Conservation (phyloP, 2,888 invertebrate genomes). For the Drosophila lacicola region DNA sequence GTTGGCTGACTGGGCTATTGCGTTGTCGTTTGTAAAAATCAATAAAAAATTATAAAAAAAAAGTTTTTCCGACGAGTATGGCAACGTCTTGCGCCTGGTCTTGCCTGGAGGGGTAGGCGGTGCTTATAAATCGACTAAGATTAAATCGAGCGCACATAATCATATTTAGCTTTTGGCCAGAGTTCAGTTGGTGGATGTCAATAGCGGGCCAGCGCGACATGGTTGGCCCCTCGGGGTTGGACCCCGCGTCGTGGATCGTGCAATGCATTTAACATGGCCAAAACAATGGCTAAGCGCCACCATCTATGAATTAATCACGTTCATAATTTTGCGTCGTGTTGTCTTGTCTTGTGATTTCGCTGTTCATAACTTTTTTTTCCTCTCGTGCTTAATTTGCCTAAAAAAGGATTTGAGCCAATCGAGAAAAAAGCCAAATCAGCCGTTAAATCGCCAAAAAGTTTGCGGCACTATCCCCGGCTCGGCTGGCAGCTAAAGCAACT, state of each 20-base stretch:
- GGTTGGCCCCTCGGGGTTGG: constrained; percentile 49
- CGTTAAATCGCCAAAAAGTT: constrained; percentile 52
- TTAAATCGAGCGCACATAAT: constrained; percentile 81
- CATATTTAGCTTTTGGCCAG: constrained; percentile 79
- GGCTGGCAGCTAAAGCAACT: constrained; percentile 27
- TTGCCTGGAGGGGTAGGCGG: constrained; percentile 19
- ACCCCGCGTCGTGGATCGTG: constrained; percentile 68
- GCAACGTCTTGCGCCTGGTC: constrained; percentile 22
- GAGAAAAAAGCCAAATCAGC: constrained; percentile 44
- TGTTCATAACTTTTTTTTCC: constrained; percentile 57
- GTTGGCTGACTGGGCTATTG: constrained; percentile 44
- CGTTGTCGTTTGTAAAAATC: constrained; percentile 61
- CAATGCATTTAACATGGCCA: constrained; percentile 53
- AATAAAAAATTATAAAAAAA: constrained; percentile 42
- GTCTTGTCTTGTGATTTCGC: constrained; percentile 42
- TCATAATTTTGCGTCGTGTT: constrained; percentile 78
- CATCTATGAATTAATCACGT: constrained; percentile 82
- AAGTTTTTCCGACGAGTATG: constrained; percentile 11
- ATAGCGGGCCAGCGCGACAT: constrained; percentile 47
- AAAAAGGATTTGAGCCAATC: constrained; percentile 65
- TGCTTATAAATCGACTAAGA: constrained; percentile 64
- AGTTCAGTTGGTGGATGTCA: constrained; percentile 72
- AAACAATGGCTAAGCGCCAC: constrained; percentile 79
- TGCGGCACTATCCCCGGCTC: constrained; percentile 31
- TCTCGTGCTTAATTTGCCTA: constrained; percentile 75